These are phyloP conservation scores for Ceyx melanurus DNA, from an alignment of 2,113 vertebrate species.

Conservation along the genomic window DNA sequence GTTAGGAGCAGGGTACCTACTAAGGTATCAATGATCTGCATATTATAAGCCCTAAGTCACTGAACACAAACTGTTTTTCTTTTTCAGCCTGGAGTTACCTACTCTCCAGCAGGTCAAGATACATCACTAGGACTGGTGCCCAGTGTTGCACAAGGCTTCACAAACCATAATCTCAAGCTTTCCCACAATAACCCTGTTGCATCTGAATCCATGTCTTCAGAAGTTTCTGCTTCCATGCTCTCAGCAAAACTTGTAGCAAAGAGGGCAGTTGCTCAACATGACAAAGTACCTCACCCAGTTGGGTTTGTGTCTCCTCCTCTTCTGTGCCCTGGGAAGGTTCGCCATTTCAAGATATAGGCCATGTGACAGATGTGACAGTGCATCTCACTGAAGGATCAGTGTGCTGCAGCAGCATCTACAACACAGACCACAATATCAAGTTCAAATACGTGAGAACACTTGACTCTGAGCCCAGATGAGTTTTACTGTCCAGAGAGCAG, in stretches of 20 bases:
- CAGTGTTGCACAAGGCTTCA: background rate
- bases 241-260: background rate
- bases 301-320: constrained; percentile 27
- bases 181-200: constrained; percentile 14
- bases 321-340: constrained; percentile 73
- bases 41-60: background rate
- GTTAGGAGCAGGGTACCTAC: background rate
- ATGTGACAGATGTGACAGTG: background rate
- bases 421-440: background rate
- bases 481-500: background rate
- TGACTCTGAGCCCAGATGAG: background rate
- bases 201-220: constrained; percentile 13
- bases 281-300: background rate
- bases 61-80: background rate
- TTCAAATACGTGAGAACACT: background rate
- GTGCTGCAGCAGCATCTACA: background rate
- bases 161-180: constrained; percentile 51
- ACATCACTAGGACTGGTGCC: constrained; percentile 12
- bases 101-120: background rate
- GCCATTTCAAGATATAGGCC: constrained; percentile 67
- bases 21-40: background rate
- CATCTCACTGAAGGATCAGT: background rate
- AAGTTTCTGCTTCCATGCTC: background rate
- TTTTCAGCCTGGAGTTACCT: constrained; percentile 52
- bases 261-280: constrained; percentile 27